Evolutionary conservation across 2,888 invertebrate genomes (phyloP).

Genomic region (Stenodema calcarata): DNA sequence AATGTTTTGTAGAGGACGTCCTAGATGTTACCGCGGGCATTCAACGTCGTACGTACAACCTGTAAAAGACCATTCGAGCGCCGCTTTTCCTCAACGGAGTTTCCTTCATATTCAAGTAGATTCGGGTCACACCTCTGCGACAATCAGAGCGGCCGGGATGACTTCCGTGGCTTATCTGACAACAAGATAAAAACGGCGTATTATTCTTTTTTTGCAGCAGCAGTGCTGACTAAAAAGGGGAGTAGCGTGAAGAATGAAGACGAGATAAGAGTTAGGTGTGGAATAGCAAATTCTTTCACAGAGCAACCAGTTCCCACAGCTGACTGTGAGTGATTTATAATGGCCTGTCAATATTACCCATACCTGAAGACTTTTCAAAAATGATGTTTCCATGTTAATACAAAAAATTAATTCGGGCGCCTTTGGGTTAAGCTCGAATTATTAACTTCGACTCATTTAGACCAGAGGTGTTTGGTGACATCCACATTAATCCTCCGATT

Average conservation of each 20-base stretch:
- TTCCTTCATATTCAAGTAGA: neutral
- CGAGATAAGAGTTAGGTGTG: neutral
- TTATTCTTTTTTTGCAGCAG: neutral
- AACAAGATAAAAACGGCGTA: neutral
- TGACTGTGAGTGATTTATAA: neutral
- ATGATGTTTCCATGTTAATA: too few relatives aligned
- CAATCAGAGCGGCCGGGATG: neutral
- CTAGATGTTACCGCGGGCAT: too few relatives aligned
- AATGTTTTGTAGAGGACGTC: too few relatives aligned
- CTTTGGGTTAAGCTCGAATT: too few relatives aligned
- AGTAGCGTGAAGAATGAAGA: neutral
- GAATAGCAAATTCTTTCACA: neutral
- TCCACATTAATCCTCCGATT: too few relatives aligned
- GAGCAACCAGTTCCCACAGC: neutral
- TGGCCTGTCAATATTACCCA: neutral
- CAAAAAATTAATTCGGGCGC: too few relatives aligned
- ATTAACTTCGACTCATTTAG: too few relatives aligned
- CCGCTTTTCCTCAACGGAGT: too few relatives aligned
- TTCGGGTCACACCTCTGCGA: neutral
- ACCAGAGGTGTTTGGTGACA: too few relatives aligned
- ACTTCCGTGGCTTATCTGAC: neutral
- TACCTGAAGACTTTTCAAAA: neutral
- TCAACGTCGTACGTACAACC: too few relatives aligned
- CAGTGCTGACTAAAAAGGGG: neutral
- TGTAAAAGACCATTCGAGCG: too few relatives aligned